These are phyloP conservation scores for Falco columbarius DNA, from an alignment of 2,797 vertebrate genomes.

Conservation along the genomic window DNA sequence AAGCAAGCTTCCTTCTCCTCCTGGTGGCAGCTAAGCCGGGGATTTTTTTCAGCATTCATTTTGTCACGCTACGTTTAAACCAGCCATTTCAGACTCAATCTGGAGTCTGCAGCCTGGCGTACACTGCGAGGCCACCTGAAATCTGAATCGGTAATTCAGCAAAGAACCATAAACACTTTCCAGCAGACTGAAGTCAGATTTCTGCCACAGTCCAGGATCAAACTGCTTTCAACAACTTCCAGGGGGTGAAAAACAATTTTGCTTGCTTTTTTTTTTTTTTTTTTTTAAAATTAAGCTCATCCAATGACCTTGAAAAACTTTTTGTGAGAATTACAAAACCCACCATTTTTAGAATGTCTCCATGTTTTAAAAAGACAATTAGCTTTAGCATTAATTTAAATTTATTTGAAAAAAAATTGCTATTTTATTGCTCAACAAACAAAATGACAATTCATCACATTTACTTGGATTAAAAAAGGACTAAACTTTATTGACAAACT, in stretches of 20 bases:
- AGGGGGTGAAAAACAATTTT: conserved; percentile 79
- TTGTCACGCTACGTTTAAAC: neutral
- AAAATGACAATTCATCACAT: conserved; percentile 95
- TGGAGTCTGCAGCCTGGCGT: neutral
- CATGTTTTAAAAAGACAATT: conserved; percentile 82
- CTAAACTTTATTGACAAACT: conserved; percentile 99
- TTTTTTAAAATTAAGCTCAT: neutral
- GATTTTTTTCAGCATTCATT: neutral
- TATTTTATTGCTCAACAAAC: conserved; percentile 88
- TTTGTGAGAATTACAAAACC: neutral
- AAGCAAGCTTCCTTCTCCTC: neutral
- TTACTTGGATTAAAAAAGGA: conserved; percentile 98
- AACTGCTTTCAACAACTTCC: conserved; percentile 73
- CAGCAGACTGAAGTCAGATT: conserved; percentile 27
- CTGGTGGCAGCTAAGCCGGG: neutral
- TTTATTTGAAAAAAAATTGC: conserved; percentile 78
- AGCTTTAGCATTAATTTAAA: conserved; percentile 86
- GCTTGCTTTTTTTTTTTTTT: conserved; percentile 9
- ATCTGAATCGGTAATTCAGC: neutral
- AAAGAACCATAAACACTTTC: neutral
- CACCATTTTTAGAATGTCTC: conserved; percentile 71
- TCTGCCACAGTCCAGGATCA: conserved; percentile 18
- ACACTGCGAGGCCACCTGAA: neutral
- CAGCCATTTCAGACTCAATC: neutral
- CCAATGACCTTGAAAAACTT: neutral